These are phyloP conservation scores for Branchellion lobata DNA, from an alignment of 2,888 invertebrate genomes.

Conservation along the genomic window DNA sequence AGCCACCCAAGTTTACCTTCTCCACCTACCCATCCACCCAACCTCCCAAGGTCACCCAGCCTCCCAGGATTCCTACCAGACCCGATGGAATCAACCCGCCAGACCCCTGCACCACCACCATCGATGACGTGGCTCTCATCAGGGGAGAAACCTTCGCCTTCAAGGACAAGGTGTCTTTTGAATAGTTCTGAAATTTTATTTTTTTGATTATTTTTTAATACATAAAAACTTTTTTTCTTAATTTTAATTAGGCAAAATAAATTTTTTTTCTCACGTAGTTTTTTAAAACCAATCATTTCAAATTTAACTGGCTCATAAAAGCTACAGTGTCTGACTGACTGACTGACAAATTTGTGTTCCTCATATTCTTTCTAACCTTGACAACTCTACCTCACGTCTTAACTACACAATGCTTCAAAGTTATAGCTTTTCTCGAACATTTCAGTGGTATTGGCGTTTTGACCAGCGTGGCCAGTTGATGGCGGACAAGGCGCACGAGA, in stretches of 20 bases:
- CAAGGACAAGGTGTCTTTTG: conserved; percentile 73
- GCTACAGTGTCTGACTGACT: too few relatives aligned
- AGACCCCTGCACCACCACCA: conserved; percentile 81
- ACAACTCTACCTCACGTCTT: too few relatives aligned
- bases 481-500: not conserved
- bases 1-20: conserved; percentile 1
- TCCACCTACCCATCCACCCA: not conserved
- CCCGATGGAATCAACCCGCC: conserved; percentile 63
- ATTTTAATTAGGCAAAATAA: not conserved
- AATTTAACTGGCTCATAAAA: too few relatives aligned
- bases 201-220: too few relatives aligned
- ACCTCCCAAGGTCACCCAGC: not conserved
- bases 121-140: conserved; percentile 88
- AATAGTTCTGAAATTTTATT: conserved; percentile 42
- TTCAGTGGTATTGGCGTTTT: conserved; percentile 45
- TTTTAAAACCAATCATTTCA: too few relatives aligned
- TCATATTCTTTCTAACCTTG: too few relatives aligned
- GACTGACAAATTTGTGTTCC: too few relatives aligned
- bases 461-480: not conserved
- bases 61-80: not conserved
- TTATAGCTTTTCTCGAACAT: too few relatives aligned
- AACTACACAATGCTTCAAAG: too few relatives aligned
- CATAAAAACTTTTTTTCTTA: not conserved
- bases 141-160: conserved; percentile 86
- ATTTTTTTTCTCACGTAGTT: too few relatives aligned